Evolutionary conservation across 2,888 invertebrate species (phyloP).

Genomic region (Epicampocera succincta): DNA sequence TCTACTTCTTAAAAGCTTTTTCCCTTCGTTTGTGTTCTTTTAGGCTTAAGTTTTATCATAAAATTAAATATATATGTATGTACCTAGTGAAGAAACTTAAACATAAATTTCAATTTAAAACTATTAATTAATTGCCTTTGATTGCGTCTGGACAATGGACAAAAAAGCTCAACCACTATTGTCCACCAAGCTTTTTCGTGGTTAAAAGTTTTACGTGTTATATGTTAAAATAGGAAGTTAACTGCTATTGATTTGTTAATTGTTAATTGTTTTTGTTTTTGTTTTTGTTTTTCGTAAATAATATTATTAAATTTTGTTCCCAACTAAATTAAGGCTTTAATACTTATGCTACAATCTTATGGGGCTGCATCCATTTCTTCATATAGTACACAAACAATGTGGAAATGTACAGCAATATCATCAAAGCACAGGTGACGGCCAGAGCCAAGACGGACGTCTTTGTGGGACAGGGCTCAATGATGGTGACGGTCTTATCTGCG

Average conservation of each 20-base stretch:
- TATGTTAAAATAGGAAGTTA: conserved; percentile 38
- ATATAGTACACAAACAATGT: conserved; percentile 96
- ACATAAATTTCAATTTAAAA: conserved; percentile 30
- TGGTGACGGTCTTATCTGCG: conserved; percentile 93
- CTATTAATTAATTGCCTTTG: conserved; percentile 41
- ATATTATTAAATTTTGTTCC: conserved; percentile 34
- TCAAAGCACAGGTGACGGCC: conserved; percentile 94
- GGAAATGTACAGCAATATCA: conserved; percentile 93
- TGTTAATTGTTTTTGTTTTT: too few relatives aligned
- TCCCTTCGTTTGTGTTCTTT: conserved; percentile 32
- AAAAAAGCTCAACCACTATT: conserved; percentile 51
- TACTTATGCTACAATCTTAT: conserved; percentile 88
- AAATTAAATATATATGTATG: conserved; percentile 11
- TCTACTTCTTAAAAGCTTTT: background rate
- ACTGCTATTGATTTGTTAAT: conserved; percentile 49
- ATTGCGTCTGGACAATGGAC: conserved; percentile 18
- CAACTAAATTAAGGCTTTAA: conserved; percentile 39
- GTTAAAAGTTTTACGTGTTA: conserved; percentile 24
- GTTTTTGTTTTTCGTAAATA: too few relatives aligned
- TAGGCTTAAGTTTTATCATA: conserved; percentile 62
- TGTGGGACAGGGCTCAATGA: conserved; percentile 95
- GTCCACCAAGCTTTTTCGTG: conserved; percentile 33
- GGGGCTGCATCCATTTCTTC: conserved; percentile 94
- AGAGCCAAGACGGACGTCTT: conserved; percentile 94
- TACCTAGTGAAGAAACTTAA: conserved; percentile 40